Evolutionary conservation across 2,113 vertebrate species (phyloP), one percentile per base, ranked within the genome.

Genomic region (Pimephales promelas): DNA sequence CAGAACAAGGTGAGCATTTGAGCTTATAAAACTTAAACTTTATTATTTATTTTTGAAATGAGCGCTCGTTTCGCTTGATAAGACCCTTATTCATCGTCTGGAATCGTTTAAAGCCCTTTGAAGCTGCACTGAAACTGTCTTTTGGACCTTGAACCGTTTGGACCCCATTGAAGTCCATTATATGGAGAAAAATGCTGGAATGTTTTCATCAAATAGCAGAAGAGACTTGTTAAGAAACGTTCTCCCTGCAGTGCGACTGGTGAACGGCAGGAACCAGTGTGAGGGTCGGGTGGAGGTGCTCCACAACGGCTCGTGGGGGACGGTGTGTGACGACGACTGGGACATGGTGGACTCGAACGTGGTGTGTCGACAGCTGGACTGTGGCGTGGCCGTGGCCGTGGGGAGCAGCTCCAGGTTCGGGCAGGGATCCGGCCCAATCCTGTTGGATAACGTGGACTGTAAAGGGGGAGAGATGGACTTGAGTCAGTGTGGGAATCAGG

Each of bases 251-350:
- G 92, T 99, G 28, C 95, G 92, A n/a, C 92, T 99, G 16, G 87
- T 96, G 88, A 97, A 95, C 0, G 98, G 98, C 36, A 93, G 88
- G 0, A 95, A 86, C 89, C 90, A 85, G 9, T 99, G 98, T 85
- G 96, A 96, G 88, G 98, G 98, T 0, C 94, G 97, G 0, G 93
- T 99, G 90, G 97, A 99, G 92, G 94, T 99, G 89, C 87, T 91
- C 70, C 93, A 96, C 84, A 93, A 97, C 0, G 91, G 90, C 36
- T 91, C 94, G 10, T 98, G 97, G 98, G 98, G 98, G 52, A 98
- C 97, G 0, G 98, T 99, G 66, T 99, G 98, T 0, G 97, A 99
- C 0, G 98, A 99, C 0, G 96, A 98, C 92, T 99, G 97, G 97
- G 98, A 99, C 89, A 95, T 99, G 57, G 94, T 97, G 90, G 97